Evolutionary conservation across 2,888 invertebrate genomes (phyloP).

Genomic region (Cactoblastis cactorum): DNA sequence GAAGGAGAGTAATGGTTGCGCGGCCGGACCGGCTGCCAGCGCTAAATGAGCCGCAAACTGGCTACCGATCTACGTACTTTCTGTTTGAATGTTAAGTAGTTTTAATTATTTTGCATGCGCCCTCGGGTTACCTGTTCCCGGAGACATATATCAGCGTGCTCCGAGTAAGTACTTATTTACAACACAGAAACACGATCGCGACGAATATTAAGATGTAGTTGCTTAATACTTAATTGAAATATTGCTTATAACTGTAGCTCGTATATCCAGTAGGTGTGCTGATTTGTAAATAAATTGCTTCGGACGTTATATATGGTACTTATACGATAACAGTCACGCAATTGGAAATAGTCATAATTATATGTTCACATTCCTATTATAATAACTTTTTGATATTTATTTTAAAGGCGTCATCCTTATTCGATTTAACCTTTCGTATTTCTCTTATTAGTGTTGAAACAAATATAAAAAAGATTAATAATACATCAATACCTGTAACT

Average conservation of each 20-base stretch:
- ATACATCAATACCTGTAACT: background rate
- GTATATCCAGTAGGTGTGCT: constrained; percentile 29
- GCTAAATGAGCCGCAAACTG: constrained; percentile 63
- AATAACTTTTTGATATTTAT: background rate
- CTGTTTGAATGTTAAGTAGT: constrained; percentile 75
- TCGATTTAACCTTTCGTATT: too few relatives aligned
- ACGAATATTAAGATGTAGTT: constrained; percentile 46
- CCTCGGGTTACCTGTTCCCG: constrained; percentile 51
- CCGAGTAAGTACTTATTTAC: constrained; percentile 39
- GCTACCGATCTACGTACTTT: constrained; percentile 58
- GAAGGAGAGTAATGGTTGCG: constrained; percentile 61
- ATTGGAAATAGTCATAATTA: constrained; percentile 2
- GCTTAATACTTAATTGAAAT: constrained; percentile 39
- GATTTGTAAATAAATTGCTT: constrained; percentile 23
- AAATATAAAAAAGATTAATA: background rate
- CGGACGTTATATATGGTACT: constrained; percentile 8
- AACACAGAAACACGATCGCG: constrained; percentile 37
- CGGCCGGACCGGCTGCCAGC: constrained; percentile 41
- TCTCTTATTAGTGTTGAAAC: too few relatives aligned
- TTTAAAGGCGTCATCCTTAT: background rate
- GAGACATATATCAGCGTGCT: constrained; percentile 56
- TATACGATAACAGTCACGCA: background rate
- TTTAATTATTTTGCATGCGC: constrained; percentile 74
- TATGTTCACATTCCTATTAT: background rate
- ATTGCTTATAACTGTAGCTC: constrained; percentile 30